These are phyloP conservation scores for Mustelus asterias DNA, from an alignment of 2,113 vertebrate genomes.

Conservation along the genomic window DNA sequence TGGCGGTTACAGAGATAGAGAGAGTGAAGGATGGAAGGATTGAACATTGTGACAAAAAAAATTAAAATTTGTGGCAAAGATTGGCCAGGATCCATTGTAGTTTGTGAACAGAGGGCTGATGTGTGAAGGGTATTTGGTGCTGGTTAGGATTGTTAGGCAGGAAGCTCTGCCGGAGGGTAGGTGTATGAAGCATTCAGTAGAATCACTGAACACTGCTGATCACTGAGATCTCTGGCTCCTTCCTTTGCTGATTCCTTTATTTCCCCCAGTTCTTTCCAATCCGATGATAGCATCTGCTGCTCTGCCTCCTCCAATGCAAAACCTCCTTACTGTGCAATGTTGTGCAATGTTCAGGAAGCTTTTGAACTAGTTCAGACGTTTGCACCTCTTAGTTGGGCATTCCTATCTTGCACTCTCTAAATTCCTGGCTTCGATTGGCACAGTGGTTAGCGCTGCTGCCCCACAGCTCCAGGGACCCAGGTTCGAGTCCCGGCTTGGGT, in stretches of 20 bases:
- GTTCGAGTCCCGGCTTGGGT: too few relatives aligned
- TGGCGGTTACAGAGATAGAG: neutral
- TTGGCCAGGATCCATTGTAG: neutral
- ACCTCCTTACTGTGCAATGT: neutral
- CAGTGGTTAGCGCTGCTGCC: too few relatives aligned
- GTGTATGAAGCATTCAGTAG: neutral
- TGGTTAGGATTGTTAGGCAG: neutral
- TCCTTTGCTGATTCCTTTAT: neutral
- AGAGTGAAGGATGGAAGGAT: neutral
- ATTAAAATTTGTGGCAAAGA: neutral
- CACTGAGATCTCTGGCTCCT: neutral
- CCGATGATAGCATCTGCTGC: too few relatives aligned
- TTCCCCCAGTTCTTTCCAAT: neutral
- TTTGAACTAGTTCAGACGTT: neutral
- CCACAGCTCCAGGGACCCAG: too few relatives aligned
- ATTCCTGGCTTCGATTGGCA: neutral
- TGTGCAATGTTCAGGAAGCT: neutral
- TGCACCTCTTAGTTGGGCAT: neutral
- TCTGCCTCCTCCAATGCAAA: neutral
- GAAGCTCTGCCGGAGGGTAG: neutral
- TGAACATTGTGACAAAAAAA: neutral
- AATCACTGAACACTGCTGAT: neutral
- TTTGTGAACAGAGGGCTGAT: neutral
- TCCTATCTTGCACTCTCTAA: neutral
- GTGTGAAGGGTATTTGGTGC: neutral